phyloP scores from a whole-genome alignment of 1,140 invertebrate genomes.

The Harlomillsia oculata region DNA sequence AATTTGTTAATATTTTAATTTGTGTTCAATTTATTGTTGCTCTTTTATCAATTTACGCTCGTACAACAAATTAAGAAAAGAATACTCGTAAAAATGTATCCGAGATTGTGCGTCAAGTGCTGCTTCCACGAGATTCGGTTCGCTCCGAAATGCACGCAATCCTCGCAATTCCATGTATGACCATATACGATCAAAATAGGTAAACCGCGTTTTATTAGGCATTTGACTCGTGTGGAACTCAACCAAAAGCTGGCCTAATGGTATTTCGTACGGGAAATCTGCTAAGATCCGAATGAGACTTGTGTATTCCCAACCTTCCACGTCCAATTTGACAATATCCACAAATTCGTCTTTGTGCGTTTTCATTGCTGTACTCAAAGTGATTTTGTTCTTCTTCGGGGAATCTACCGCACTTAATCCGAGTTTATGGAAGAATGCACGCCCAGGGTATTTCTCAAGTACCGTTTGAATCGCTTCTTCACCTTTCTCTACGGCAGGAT shows the following conservation, averaged over 20 bases:
- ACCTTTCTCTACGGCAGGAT: slow-evolving; percentile 1
- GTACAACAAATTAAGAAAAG: not conserved
- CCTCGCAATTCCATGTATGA: not conserved
- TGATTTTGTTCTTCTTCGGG: not conserved
- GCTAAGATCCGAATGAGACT: not conserved
- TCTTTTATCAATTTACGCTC: too few relatives aligned
- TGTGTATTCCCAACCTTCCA: slow-evolving; percentile 1
- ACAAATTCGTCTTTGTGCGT: not conserved
- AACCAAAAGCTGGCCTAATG: slow-evolving; percentile 9
- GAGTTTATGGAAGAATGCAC: not conserved
- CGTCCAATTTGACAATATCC: slow-evolving; percentile 17
- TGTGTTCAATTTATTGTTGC: too few relatives aligned
- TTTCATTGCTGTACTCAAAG: not conserved
- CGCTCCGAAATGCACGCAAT: not conserved
- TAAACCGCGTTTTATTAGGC: not conserved
- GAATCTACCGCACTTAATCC: slow-evolving; percentile 1
- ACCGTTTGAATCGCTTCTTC: not conserved
- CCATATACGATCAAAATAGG: not conserved
- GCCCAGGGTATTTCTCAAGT: not conserved
- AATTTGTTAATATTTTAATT: too few relatives aligned
- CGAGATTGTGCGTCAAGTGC: not conserved
- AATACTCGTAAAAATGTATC: not conserved
- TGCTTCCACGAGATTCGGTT: not conserved
- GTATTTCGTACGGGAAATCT: slow-evolving; percentile 3
- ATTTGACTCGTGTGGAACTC: not conserved